Evolutionary conservation across 2,113 vertebrate species (phyloP).

Genomic region (Camelus dromedarius): DNA sequence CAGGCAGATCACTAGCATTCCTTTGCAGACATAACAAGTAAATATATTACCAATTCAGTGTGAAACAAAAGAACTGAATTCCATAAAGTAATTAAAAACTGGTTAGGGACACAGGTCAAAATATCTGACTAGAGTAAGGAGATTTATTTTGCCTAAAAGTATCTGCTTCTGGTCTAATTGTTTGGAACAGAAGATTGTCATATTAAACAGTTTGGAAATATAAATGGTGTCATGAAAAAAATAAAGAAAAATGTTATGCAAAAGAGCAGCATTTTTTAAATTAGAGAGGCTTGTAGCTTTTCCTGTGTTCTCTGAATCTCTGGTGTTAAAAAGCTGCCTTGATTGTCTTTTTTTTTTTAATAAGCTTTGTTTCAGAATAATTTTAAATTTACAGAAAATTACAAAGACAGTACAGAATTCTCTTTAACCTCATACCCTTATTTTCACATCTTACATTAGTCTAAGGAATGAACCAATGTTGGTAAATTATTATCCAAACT

Average conservation of each 20-base stretch:
- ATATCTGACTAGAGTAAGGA: neutral
- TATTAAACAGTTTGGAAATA: conserved; percentile 40
- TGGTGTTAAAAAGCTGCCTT: neutral
- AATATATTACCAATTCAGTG: neutral
- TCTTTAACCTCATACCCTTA: neutral
- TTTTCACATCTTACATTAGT: neutral
- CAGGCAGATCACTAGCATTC: neutral
- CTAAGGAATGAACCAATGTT: neutral
- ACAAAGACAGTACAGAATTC: neutral
- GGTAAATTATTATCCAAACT: neutral
- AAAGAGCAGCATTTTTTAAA: neutral
- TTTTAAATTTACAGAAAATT: neutral
- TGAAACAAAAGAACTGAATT: neutral
- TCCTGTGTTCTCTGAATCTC: neutral
- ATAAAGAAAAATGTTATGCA: neutral
- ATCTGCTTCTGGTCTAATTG: neutral
- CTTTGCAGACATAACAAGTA: neutral
- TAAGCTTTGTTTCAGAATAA: neutral
- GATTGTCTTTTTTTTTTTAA: fast-evolving
- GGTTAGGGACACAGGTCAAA: neutral
- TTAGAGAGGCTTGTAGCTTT: neutral
- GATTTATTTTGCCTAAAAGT: neutral
- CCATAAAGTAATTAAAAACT: conserved; percentile 36
- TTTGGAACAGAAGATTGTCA: neutral
- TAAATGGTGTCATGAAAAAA: neutral